A percentile compares a stretch with the other conserved stretches of the same genome.
phyloP scores from a whole-genome alignment of 2,797 vertebrate genomes.

The Thalassophryne amazonica region DNA sequence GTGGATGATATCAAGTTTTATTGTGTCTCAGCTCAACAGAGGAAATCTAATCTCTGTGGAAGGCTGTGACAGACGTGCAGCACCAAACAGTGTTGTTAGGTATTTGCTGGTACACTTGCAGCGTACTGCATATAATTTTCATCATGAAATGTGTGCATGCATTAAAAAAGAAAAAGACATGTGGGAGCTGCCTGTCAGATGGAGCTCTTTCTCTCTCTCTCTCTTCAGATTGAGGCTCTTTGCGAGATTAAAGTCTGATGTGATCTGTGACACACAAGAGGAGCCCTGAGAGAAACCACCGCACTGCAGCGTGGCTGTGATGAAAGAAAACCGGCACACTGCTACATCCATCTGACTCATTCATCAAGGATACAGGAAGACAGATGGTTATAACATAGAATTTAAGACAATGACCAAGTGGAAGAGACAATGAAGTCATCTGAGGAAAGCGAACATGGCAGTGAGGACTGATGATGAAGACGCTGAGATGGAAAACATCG shows the following conservation, averaged over 20 bases:
- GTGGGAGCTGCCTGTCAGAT: constrained; percentile 39
- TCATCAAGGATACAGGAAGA: constrained; percentile 44
- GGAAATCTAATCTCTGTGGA: too few relatives aligned
- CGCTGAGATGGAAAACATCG: not conserved
- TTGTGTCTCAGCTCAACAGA: too few relatives aligned
- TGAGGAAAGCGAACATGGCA: constrained; percentile 50
- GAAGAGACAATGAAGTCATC: constrained; percentile 47
- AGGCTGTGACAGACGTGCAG: too few relatives aligned
- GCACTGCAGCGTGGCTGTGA: constrained; percentile 23
- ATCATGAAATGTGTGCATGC: constrained; percentile 9
- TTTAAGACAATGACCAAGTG: constrained; percentile 35
- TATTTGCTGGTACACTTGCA: too few relatives aligned
- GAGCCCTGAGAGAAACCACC: constrained; percentile 39
- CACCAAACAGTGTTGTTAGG: too few relatives aligned
- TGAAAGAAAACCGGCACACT: not conserved
- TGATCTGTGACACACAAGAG: constrained; percentile 63
- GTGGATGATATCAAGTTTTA: too few relatives aligned
- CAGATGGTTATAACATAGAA: constrained; percentile 33
- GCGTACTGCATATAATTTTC: too few relatives aligned
- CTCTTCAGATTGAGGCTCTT: constrained; percentile 52
- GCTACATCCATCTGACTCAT: constrained; percentile 31
- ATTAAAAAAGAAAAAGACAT: constrained; percentile 58
- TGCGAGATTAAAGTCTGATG: constrained; percentile 67
- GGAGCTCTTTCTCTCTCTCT: constrained; percentile 5
- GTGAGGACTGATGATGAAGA: constrained; percentile 12